Conservation (phyloP, 2,113 vertebrate genomes). For the Cheilinus undulatus region DNA sequence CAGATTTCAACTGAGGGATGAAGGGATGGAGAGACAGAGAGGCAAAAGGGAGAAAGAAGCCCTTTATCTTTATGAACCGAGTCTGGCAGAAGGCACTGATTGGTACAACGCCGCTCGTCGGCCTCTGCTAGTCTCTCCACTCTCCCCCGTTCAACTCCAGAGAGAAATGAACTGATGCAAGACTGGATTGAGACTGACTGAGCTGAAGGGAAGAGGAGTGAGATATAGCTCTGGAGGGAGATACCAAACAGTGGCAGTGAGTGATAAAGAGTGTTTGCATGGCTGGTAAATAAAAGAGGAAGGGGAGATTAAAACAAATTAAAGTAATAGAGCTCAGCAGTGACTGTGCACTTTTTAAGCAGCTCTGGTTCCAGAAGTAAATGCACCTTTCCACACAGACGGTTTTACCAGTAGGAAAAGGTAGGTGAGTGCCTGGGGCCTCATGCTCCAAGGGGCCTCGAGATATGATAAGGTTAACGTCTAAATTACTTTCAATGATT, state of each 20-base stretch:
- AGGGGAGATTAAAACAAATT: slow-evolving; percentile 24
- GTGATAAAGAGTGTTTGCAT: slow-evolving; percentile 32
- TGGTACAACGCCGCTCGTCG: slow-evolving; percentile 60
- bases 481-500: too few species aligned
- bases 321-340: too few species aligned
- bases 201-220: slow-evolving; percentile 45
- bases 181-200: slow-evolving; percentile 68
- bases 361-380: too few species aligned
- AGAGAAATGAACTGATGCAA: slow-evolving; percentile 75
- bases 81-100: slow-evolving; percentile 72
- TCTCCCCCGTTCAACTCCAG: slow-evolving; percentile 36
- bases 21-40: slow-evolving; percentile 27
- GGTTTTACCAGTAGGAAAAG: too few species aligned
- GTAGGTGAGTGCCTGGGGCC: too few species aligned
- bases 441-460: too few species aligned
- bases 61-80: slow-evolving; percentile 73
- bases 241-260: slow-evolving; percentile 35
- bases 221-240: slow-evolving; percentile 52
- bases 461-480: too few species aligned
- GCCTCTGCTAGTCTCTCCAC: slow-evolving; percentile 55
- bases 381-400: too few species aligned
- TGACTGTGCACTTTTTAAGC: too few species aligned
- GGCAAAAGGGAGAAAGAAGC: slow-evolving; percentile 48
- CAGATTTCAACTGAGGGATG: slow-evolving; percentile 40
- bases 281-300: slow-evolving; percentile 6